Evolutionary conservation across 2,797 vertebrate species (phyloP).

Genomic region (Esox lucius): DNA sequence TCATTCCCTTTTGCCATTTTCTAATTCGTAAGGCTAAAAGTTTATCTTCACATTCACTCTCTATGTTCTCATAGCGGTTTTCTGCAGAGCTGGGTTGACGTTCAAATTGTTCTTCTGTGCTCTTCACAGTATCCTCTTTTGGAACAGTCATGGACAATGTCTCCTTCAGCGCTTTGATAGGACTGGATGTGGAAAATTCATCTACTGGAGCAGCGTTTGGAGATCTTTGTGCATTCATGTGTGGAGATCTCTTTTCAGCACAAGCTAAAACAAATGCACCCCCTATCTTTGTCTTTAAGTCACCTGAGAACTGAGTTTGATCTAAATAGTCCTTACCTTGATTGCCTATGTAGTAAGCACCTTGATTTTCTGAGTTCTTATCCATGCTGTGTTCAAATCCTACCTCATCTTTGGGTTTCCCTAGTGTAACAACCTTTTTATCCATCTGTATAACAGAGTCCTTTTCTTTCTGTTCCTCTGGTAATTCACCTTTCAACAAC

Average conservation of each 20-base stretch:
- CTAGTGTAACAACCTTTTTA: constrained; percentile 21
- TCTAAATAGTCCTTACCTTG: not conserved
- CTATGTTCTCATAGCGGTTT: constrained; percentile 63
- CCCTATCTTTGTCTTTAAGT: constrained; percentile 34
- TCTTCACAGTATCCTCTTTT: constrained; percentile 27
- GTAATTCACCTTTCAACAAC: constrained; percentile 72
- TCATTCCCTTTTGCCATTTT: constrained; percentile 69
- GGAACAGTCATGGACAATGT: constrained; percentile 23
- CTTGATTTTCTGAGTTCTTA: constrained; percentile 18
- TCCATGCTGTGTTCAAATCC: constrained; percentile 27
- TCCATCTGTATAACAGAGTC: constrained; percentile 28
- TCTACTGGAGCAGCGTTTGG: constrained; percentile 25
- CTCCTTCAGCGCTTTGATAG: constrained; percentile 42
- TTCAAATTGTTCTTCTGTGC: constrained; percentile 34
- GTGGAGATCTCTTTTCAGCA: constrained; percentile 37
- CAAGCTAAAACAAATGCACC: constrained; percentile 38
- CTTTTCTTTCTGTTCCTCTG: constrained; percentile 12
- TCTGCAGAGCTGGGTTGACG: constrained; percentile 50
- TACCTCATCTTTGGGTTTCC: constrained; percentile 31
- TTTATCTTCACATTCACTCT: constrained; percentile 67
- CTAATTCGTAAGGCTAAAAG: constrained; percentile 60
- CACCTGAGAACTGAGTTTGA: constrained; percentile 32
- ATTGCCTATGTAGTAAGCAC: not conserved
- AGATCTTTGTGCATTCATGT: constrained; percentile 25
- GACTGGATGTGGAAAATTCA: constrained; percentile 43